Percentiles rank a stretch among this genome's conserved stretches.
Evolutionary conservation across 2,113 vertebrate genomes (phyloP).

Genomic region (Zapus hudsonius): DNA sequence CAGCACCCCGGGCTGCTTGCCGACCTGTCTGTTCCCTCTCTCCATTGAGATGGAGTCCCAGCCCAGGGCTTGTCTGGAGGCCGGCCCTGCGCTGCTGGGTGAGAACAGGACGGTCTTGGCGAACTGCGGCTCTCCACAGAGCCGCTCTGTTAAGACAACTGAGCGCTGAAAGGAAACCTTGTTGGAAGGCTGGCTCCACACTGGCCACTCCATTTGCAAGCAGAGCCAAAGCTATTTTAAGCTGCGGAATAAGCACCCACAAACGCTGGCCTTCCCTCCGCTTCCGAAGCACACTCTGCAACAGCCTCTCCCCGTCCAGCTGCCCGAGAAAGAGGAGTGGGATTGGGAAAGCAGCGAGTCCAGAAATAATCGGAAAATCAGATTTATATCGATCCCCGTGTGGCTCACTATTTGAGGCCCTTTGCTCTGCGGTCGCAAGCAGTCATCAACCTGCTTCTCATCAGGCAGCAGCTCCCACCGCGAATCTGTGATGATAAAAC

Average conservation of each 20-base stretch:
- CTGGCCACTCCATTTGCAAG: constrained; percentile 71
- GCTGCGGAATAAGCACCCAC: constrained; percentile 72
- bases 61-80: too few relatives aligned
- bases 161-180: constrained; percentile 68
- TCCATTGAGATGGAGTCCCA: too few relatives aligned
- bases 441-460: neutral
- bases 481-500: neutral
- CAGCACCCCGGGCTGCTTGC: too few relatives aligned
- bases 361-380: constrained; percentile 62
- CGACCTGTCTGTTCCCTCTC: too few relatives aligned
- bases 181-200: constrained; percentile 47
- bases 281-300: constrained; percentile 69
- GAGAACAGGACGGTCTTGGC: too few relatives aligned
- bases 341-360: constrained; percentile 58
- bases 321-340: constrained; percentile 12
- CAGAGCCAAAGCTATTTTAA: constrained; percentile 76
- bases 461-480: neutral
- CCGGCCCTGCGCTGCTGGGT: too few relatives aligned
- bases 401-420: neutral
- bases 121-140: too few relatives aligned
- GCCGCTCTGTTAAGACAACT: too few relatives aligned
- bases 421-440: neutral
- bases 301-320: too few relatives aligned
- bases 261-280: constrained; percentile 73
- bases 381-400: too few relatives aligned